phyloP scores from a whole-genome alignment of 2,888 invertebrate genomes.

The Stenchaetothrips biformis region DNA sequence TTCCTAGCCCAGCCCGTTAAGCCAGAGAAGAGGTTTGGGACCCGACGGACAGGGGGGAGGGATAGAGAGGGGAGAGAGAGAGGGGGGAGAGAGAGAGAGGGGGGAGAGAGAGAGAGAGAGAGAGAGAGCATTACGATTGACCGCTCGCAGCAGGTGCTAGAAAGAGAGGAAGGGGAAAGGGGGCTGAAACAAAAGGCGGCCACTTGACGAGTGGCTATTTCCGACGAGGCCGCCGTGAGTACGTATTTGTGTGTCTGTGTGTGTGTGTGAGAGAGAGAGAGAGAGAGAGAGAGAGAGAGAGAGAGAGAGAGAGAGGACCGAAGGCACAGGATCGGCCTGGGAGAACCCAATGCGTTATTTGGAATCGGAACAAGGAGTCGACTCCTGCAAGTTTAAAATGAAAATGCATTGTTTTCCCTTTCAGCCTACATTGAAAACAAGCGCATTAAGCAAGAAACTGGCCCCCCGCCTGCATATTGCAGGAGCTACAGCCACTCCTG shows the following conservation, averaged over 20 bases:
- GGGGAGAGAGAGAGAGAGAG: not conserved
- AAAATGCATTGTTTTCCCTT: no score
- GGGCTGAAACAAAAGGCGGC: not conserved
- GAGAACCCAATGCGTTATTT: no score
- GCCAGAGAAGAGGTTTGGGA: no score
- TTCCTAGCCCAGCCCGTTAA: no score
- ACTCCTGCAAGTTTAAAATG: no score
- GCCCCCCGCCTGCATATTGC: no score
- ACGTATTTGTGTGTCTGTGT: not conserved
- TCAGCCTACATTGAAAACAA: no score
- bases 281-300: slow-evolving; percentile 2
- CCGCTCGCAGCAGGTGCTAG: not conserved
- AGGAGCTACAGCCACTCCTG: no score
- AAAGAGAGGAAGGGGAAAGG: not conserved
- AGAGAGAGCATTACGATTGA: not conserved
- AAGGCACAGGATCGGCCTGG: no score
- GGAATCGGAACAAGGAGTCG: no score
- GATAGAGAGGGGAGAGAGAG: no score
- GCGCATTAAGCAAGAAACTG: no score
- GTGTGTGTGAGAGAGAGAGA: not conserved
- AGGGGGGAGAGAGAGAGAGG: not conserved
- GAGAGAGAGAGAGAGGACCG: not conserved
- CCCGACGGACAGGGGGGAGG: not conserved
- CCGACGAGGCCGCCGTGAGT: not conserved
- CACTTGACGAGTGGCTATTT: slow-evolving; percentile 24